Percentiles rank a stretch among this genome's conserved stretches.
Conservation (phyloP, 1,140 invertebrate species). For the Thaumetopoea pityocampa region DNA sequence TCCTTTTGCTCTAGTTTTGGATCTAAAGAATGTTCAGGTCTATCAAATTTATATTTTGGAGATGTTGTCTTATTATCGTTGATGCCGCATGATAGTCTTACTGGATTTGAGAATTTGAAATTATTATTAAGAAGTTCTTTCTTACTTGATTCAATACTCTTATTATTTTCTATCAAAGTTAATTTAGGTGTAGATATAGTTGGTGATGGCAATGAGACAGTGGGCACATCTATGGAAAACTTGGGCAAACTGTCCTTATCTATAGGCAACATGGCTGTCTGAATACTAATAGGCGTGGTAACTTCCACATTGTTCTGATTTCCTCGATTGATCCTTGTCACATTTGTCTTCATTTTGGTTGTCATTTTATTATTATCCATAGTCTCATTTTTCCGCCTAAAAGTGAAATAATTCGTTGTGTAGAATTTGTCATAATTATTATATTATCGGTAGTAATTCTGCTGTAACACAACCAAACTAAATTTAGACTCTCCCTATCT, state of each 20-base stretch:
- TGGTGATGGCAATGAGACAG: constrained; percentile 8
- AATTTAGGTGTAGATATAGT: constrained; percentile 17
- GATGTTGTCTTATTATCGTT: constrained; percentile 8
- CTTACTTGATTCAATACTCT: constrained; percentile 16
- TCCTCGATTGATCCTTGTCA: constrained; percentile 46
- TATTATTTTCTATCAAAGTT: background rate
- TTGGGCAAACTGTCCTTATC: constrained; percentile 63
- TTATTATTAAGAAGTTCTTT: constrained; percentile 15
- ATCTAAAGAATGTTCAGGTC: constrained; percentile 26
- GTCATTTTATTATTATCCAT: constrained; percentile 30
- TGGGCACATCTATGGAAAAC: constrained; percentile 35
- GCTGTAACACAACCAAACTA: no score
- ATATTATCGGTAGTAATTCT: no score
- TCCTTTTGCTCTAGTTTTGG: constrained; percentile 17
- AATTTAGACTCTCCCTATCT: no score
- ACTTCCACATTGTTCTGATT: constrained; percentile 50
- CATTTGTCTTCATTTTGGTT: constrained; percentile 70
- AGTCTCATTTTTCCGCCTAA: constrained; percentile 23
- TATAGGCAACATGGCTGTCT: constrained; percentile 79
- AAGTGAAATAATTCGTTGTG: constrained; percentile 6
- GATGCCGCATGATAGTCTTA: constrained; percentile 28
- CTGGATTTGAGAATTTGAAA: constrained; percentile 41
- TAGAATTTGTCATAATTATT: no score
- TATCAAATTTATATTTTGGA: constrained; percentile 38
- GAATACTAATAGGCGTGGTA: constrained; percentile 75